Base-by-base conservation (phyloP, 2,113 vertebrate species). In the Paratilapia polleni region DNA sequence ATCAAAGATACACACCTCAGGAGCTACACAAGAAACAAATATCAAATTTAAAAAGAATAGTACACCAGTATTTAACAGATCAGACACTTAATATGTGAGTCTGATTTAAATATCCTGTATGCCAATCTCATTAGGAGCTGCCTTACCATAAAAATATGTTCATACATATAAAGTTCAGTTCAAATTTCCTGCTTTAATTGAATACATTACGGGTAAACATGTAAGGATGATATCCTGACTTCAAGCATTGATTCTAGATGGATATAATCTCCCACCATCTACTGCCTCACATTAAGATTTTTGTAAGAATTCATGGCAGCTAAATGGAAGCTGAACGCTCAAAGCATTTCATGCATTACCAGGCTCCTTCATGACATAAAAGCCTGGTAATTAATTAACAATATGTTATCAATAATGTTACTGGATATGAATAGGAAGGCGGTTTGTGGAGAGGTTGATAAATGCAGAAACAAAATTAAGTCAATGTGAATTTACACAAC, bases 301-400 rank as follows among this genome's bases (percentile, higher is more conserved):
- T 49, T 73, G 13, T 54, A 73, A 54, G 47, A 73, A 54, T 34
- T 34, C 43, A 54, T 54, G 20, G 11, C 52, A n/a, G 26, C 47
- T 73, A 73, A 73, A 73, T 52, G 66, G 43, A 49, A 52, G 24
- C 43, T 28, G 64, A 70, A 70, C 0, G 2, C 43, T 73, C 17
- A 4, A 31, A 31, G 28, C 28, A 4, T 31, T 31, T 31, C 28
- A 31, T 31, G 4, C 66, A 73, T 73, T 31, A 73, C 43, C 15
- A 7, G 0, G 24, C 49, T 28, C 66, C 52, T 73, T 52, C 43
- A 20, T 54, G 47, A 73, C 6, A 54, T 9, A 54, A 83, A 54
- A 41, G 47, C 19, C 43, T 58, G 8, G 22, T 85, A 87, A 88
- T 83, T n/a, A 62, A 88, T 31, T 49, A 52, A 85, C 85, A 28